Evolutionary conservation across 2,888 invertebrate species (phyloP).

Genomic region (Melinaea menophilus): DNA sequence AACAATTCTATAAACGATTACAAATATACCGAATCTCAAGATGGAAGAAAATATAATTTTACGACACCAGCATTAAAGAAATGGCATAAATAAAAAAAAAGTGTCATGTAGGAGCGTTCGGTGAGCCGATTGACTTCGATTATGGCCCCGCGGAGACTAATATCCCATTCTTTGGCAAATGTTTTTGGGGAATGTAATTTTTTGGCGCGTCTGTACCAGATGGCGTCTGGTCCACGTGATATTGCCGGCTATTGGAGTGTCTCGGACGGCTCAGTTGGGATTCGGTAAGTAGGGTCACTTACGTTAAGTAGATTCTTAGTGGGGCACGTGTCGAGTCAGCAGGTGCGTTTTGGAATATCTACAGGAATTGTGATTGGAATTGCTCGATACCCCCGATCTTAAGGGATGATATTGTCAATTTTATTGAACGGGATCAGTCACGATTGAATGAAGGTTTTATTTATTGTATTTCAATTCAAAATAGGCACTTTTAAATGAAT

Average conservation of each 20-base stretch:
- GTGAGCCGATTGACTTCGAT: conserved; percentile 76
- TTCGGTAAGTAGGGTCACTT: conserved; percentile 70
- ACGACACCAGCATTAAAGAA: conserved; percentile 58
- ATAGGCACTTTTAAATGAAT: too few relatives aligned
- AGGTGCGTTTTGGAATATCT: conserved; percentile 58
- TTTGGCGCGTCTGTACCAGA: conserved; percentile 73
- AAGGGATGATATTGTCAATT: conserved; percentile 43
- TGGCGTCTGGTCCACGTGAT: conserved; percentile 64
- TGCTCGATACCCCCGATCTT: conserved; percentile 54
- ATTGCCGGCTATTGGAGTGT: conserved; percentile 61
- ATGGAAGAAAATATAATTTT: conserved; percentile 59
- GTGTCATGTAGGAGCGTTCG: conserved; percentile 62
- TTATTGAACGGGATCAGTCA: conserved; percentile 32
- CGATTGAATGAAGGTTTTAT: conserved; percentile 40
- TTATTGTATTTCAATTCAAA: not conserved
- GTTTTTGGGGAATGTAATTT: conserved; percentile 74
- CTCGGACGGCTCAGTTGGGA: conserved; percentile 60
- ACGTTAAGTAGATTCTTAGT: conserved; percentile 74
- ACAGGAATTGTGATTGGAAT: conserved; percentile 67
- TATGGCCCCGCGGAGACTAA: conserved; percentile 76
- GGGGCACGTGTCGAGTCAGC: conserved; percentile 68
- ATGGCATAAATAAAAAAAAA: conserved; percentile 66
- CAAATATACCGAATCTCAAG: conserved; percentile 47
- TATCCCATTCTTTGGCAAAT: conserved; percentile 74
- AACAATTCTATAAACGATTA: too few relatives aligned